Evolutionary conservation across 2,113 vertebrate species (phyloP), one percentile per base, ranked within the genome.

Genomic region (Cryptotis parvus): DNA sequence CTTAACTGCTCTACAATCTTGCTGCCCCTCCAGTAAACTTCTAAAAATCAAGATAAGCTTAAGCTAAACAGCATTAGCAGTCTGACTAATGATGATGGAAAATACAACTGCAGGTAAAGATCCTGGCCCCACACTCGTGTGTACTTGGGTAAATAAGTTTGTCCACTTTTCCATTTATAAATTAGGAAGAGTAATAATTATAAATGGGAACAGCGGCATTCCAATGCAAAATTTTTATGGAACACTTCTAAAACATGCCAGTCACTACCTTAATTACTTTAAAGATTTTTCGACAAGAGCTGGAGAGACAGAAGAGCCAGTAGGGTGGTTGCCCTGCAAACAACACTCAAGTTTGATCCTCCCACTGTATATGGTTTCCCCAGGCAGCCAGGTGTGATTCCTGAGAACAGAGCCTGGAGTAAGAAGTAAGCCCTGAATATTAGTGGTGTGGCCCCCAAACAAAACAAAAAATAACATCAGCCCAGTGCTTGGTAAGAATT

Each of bases 121-220:
- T 81, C 79, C n/a, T 91, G 74, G 41, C 33, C 55, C 37, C 61
- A 74, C 27, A 70, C 16, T 16, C 85, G 20, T 37, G 68, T 84
- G 66, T 87, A 79, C 45, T 20, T 76, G 31, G 33, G 0, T 65
- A 91, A 76, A 26, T 65, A 63, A 72, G 41, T 39, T 16, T 70
- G 24, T 39, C 31, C 16, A 81, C 35, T 63, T 73, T 27, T 43
- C 74, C 65, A 77, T 27, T 55, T 94, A 76, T 29, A 79, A 87
- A 87, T 55, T 27, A n/a, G 24, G 45, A 73, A 91, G 22, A 73
- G 55, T n/a, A 89, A 43, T 43, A 89, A 65, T 39, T 81, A 49
- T 68, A 91, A 90, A 78, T 0, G n/a, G 55, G 33, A 88, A 33
- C 6, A 73, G 20, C 26, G 20, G 12, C 41, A 86, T 86, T 82